Evolutionary conservation across 1,140 invertebrate genomes (phyloP), one percentile per base, ranked within the genome.

Genomic region (Tyrophagus putrescentiae): DNA sequence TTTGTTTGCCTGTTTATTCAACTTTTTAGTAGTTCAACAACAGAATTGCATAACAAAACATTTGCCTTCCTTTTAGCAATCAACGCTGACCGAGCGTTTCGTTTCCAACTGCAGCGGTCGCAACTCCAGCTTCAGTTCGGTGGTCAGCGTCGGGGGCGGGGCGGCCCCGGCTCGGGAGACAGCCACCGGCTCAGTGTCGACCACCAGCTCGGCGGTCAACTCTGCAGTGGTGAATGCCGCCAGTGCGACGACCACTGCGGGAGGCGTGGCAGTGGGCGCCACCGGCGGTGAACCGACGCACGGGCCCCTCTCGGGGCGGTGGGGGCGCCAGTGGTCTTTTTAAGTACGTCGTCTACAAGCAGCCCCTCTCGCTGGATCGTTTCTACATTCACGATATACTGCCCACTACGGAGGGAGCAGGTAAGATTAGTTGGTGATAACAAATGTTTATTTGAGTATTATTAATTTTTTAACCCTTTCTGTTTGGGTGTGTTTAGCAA

Each of bases 321-420:
- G 45, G 1, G 2, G 45, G 13, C 31, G 70, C 67, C 25, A 72
- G 76, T 60, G 66, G 73, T 53, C 66, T 71, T 58, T 70, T 76
- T 34, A 72, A 75, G 31, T 82, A 80, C 67, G 73, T 80, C 23
- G 81, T 82, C 7, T 77, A 82, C 68, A 75, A 78, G 63, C 81
- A 83, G 66, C 81, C 81, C 28, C 73, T 83, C 3, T 79, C 81
- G 4, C 68, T 83, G 18, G 81, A 83, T 68, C 71, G 80, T 11
- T 80, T 82, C 66, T 79, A 79, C 58, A 73, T 83, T 54, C 80
- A 82, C 69, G 81, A 82, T 68, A 75, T 82, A 27, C 72, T 71
- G 27, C 67, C 74, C n/a, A 28, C 18, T 18, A 67, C 72, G 36
- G 80, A 82, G 67, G 75, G 75, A 32, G 68, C 73, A 34, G 72